Percentiles rank a stretch among this genome's conserved stretches.
Evolutionary conservation across 1,140 invertebrate genomes (phyloP).

Genomic region (Cydia strobilella): DNA sequence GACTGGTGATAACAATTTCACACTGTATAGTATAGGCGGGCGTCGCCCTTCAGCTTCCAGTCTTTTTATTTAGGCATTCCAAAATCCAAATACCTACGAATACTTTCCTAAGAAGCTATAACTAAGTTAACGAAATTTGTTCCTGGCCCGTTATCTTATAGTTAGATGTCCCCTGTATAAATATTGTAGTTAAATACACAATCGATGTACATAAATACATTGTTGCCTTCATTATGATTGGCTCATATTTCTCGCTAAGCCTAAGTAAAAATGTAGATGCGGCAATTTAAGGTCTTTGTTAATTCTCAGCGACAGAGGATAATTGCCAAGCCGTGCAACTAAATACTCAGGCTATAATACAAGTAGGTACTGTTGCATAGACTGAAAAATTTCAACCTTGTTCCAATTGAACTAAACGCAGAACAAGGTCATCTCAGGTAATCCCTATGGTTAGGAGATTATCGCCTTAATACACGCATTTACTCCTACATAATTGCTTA

Average conservation of each 20-base stretch:
- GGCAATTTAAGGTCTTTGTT: conserved; percentile 13
- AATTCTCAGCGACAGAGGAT: conserved; percentile 32
- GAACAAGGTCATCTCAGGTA: conserved; percentile 50
- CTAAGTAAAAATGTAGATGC: conserved; percentile 14
- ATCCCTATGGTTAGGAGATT: conserved; percentile 9
- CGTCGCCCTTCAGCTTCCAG: too few species aligned
- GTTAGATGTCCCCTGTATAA: too few species aligned
- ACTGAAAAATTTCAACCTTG: conserved; percentile 58
- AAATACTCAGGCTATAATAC: conserved; percentile 47
- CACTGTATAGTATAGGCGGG: too few species aligned
- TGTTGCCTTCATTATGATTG: not conserved
- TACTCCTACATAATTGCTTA: not conserved
- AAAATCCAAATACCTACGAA: too few species aligned
- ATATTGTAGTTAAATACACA: too few species aligned
- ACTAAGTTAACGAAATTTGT: too few species aligned
- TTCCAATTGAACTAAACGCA: conserved; percentile 49
- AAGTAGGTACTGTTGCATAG: conserved; percentile 41
- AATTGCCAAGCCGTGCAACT: conserved; percentile 42
- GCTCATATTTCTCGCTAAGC: conserved; percentile 19
- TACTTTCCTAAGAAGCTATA: too few species aligned
- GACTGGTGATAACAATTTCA: too few species aligned
- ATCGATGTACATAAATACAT: too few species aligned
- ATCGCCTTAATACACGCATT: not conserved
- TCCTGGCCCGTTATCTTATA: too few species aligned
- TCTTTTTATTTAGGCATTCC: too few species aligned